Percentiles rank a stretch among this genome's conserved stretches.
phyloP scores from a whole-genome alignment of 2,888 invertebrate genomes.

The Tipula confusa region DNA sequence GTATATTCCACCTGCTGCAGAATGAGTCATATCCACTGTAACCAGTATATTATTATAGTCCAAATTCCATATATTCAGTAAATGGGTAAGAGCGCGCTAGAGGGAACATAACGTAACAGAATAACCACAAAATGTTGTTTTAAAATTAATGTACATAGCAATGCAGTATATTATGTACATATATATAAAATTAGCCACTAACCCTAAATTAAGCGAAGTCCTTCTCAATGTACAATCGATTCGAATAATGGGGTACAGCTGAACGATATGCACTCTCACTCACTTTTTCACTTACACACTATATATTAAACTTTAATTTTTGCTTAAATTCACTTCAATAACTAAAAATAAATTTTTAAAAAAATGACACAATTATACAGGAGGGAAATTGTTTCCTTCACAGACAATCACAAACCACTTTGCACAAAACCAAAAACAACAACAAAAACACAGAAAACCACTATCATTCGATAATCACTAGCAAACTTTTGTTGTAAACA shows the following conservation, averaged over 20 bases:
- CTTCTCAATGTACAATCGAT: too few species aligned
- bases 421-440: constrained; percentile 13
- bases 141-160: neutral
- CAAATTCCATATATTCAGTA: neutral
- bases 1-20: neutral
- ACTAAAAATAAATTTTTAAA: neutral
- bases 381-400: neutral
- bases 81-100: neutral
- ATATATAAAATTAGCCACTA: neutral
- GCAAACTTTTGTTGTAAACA: neutral
- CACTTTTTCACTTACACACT: neutral
- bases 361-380: neutral
- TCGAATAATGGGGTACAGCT: neutral
- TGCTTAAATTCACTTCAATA: neutral
- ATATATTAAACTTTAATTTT: too few species aligned
- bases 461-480: neutral
- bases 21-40: neutral
- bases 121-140: neutral
- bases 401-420: neutral
- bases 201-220: neutral
- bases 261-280: neutral
- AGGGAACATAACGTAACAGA: neutral
- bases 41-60: too few species aligned
- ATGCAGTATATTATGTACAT: neutral
- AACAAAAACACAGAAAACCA: neutral